phyloP scores from a whole-genome alignment of 2,113 vertebrate species.

The Micronycteris hirsuta region DNA sequence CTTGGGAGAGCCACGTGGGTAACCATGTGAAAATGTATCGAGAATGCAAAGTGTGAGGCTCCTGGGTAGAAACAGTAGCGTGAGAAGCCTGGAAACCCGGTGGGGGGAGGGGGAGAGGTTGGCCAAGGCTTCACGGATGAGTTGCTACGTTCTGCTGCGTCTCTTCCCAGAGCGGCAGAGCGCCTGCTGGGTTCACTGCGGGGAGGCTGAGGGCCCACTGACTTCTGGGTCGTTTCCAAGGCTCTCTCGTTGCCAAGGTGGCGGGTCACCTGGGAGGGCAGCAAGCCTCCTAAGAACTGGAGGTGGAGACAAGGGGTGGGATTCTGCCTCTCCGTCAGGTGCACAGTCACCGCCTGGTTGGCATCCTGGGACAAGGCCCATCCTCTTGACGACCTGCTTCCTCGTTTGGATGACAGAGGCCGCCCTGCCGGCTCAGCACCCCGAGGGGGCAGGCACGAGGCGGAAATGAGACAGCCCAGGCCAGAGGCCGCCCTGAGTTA shows the following conservation, averaged over 20 bases:
- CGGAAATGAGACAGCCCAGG: no score
- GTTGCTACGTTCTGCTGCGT: rapidly evolving
- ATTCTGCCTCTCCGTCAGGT: rapidly evolving
- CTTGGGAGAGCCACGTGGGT: neutral
- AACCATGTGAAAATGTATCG: rapidly evolving
- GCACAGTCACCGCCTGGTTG: rapidly evolving
- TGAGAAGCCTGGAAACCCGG: neutral
- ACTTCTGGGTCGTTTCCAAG: neutral
- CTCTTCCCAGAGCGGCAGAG: neutral
- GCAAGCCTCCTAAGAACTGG: rapidly evolving
- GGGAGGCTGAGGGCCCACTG: neutral
- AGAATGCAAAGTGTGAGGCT: neutral
- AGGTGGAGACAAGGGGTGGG: rapidly evolving
- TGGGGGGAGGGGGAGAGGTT: neutral
- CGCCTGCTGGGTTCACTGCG: rapidly evolving
- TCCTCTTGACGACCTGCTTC: neutral
- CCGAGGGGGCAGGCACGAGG: rapidly evolving
- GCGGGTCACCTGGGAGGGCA: rapidly evolving
- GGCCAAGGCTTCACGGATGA: rapidly evolving
- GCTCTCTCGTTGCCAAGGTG: neutral
- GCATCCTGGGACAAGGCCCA: rapidly evolving
- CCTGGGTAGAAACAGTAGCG: rapidly evolving
- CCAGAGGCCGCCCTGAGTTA: rapidly evolving
- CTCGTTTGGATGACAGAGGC: rapidly evolving
- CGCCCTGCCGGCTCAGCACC: neutral